Evolutionary conservation across 2,113 vertebrate genomes (phyloP), one percentile per base, ranked within the genome.

Genomic region (Myotis brandtii): DNA sequence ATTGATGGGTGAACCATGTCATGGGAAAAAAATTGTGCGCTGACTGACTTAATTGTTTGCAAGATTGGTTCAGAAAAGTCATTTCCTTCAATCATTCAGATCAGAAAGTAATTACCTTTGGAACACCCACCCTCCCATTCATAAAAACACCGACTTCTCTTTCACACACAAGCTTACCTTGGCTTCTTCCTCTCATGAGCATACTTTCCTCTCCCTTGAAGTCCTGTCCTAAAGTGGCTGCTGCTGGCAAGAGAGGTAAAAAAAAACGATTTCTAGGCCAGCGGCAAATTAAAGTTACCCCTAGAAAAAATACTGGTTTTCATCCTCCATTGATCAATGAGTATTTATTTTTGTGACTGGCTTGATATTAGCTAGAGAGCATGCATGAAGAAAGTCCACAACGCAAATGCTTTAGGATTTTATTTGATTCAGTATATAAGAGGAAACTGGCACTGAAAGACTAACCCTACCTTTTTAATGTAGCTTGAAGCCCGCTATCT

Each of bases 11-110:
- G 62, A 92, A 86, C 87, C 0, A 0, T 86, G 73, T 62, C 73
- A 18, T 69, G 43, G 7, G 46, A 91, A 90, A 96, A 81, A 23
- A 87, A 90, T 6, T 70, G 59, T 34, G 52, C 94, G 77, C 80
- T 86, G 59, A 95, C 27, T 92, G 90, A 86, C 81, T 97, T 85
- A 79, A 90, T 94, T 82, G 84, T 81, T 95, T 95, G 92, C 95
- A 77, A 88, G 85, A 37, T 90, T 86, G 72, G 72, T 94, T 94
- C 83, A 86, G 82, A 94, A 95, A 96, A 95, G 79, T 92, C 90
- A 96, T 94, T 97, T 96, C 95, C 91, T 94, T 97, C 96, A 94
- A 84, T 97, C 96, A 95, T n/a, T 97, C 95, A 94, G 81, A 96
- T 95, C 85, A 82, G 64, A 96, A 93, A 87, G 91, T 75, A 97